Evolutionary conservation across 2,797 vertebrate species (phyloP).

Genomic region (Prunella strophiata): DNA sequence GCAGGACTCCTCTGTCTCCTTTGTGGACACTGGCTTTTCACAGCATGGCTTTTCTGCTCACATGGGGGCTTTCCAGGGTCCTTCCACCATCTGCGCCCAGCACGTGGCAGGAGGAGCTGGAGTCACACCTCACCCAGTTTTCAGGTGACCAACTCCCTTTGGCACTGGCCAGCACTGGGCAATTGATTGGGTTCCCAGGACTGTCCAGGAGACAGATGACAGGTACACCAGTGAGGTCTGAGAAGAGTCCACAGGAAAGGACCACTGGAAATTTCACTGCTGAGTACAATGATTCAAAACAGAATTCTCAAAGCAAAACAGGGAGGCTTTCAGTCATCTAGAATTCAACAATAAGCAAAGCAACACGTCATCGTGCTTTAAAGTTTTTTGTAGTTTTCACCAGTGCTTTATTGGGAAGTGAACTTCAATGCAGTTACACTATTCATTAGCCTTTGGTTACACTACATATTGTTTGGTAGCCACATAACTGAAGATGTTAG

Average conservation of each 20-base stretch:
- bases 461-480: not conserved
- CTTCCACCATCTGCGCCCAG: not conserved
- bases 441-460: not conserved
- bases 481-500: not conserved
- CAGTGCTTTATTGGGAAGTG: conserved; percentile 14
- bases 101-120: not conserved
- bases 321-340: not conserved
- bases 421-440: not conserved
- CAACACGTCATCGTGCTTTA: not conserved
- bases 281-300: not conserved
- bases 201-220: not conserved
- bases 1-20: not conserved
- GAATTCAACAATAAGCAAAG: not conserved
- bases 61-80: not conserved
- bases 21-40: not conserved
- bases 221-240: not conserved
- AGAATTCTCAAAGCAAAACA: not conserved
- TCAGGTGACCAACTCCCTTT: not conserved
- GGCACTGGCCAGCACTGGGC: rapidly evolving
- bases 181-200: rapidly evolving
- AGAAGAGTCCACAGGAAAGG: too few species aligned
- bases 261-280: not conserved
- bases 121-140: rapidly evolving
- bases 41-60: rapidly evolving
- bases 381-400: not conserved